These are phyloP conservation scores for Tetanocera ferruginea DNA, from an alignment of 2,888 invertebrate genomes.

Conservation along the genomic window DNA sequence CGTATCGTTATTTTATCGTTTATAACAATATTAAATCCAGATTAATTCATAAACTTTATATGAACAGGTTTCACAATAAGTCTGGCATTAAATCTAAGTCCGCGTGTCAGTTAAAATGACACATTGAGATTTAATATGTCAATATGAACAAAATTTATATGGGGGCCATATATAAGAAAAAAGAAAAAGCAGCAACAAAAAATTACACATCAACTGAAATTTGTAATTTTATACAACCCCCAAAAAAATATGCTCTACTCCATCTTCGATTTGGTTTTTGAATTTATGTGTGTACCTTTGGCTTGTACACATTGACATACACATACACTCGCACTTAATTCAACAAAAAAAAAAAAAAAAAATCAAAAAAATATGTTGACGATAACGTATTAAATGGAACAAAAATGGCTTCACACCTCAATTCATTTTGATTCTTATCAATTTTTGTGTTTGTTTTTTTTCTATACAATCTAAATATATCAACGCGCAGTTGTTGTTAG, in stretches of 20 bases:
- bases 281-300: not conserved
- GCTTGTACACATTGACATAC: not conserved
- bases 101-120: conserved; percentile 61
- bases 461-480: conserved; percentile 34
- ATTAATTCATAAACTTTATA: conserved; percentile 46
- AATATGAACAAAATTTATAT: conserved; percentile 64
- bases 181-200: conserved; percentile 4
- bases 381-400: conserved; percentile 45
- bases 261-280: conserved; percentile 23
- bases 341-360: not conserved
- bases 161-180: conserved; percentile 45
- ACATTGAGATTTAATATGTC: conserved; percentile 67
- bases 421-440: conserved; percentile 39
- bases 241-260: conserved; percentile 21
- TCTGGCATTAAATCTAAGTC: conserved; percentile 57
- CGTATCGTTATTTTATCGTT: not conserved
- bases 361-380: not conserved
- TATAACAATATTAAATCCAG: conserved; percentile 28
- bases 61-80: conserved; percentile 50
- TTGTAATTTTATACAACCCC: conserved; percentile 48
- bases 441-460: conserved; percentile 12
- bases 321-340: not conserved
- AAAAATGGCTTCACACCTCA: conserved; percentile 51
- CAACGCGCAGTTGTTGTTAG: not conserved
- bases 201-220: conserved; percentile 19